phyloP scores from a whole-genome alignment of 2,888 invertebrate species.

The Hydriomena furcata region DNA sequence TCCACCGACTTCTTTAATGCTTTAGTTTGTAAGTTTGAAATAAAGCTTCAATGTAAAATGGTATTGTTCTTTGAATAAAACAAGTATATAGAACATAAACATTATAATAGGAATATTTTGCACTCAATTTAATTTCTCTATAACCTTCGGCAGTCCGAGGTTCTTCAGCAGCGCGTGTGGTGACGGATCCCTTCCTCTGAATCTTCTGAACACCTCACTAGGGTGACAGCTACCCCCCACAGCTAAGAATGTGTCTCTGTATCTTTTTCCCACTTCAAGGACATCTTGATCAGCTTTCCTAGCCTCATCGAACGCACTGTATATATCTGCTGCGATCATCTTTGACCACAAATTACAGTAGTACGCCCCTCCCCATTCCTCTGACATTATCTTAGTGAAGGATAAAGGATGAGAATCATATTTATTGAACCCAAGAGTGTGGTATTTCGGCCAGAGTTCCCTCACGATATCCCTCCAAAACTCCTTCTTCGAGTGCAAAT shows the following conservation, averaged over 20 bases:
- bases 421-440: slow-evolving; percentile 89
- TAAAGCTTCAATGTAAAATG: slow-evolving; percentile 7
- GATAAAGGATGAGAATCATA: slow-evolving; percentile 94
- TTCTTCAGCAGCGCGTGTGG: slow-evolving; percentile 90
- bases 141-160: slow-evolving; percentile 77
- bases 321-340: slow-evolving; percentile 95
- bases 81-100: slow-evolving; percentile 37
- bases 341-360: slow-evolving; percentile 93
- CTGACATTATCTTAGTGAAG: slow-evolving; percentile 91
- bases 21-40: slow-evolving; percentile 9
- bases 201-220: slow-evolving; percentile 93
- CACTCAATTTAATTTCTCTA: slow-evolving; percentile 62
- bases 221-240: slow-evolving; percentile 92
- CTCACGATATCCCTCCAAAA: slow-evolving; percentile 93
- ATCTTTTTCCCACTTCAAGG: slow-evolving; percentile 86
- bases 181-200: slow-evolving; percentile 96
- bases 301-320: slow-evolving; percentile 91
- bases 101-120: slow-evolving; percentile 53
- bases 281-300: slow-evolving; percentile 77
- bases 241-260: slow-evolving; percentile 92
- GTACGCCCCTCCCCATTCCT: slow-evolving; percentile 93
- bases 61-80: slow-evolving; percentile 10
- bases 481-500: slow-evolving; percentile 88
- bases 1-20: too few relatives aligned
- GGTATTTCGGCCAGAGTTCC: slow-evolving; percentile 91